Percentiles rank a stretch among this genome's conserved stretches.
phyloP scores from a whole-genome alignment of 2,797 vertebrate species.

The Diplodus sargus region DNA sequence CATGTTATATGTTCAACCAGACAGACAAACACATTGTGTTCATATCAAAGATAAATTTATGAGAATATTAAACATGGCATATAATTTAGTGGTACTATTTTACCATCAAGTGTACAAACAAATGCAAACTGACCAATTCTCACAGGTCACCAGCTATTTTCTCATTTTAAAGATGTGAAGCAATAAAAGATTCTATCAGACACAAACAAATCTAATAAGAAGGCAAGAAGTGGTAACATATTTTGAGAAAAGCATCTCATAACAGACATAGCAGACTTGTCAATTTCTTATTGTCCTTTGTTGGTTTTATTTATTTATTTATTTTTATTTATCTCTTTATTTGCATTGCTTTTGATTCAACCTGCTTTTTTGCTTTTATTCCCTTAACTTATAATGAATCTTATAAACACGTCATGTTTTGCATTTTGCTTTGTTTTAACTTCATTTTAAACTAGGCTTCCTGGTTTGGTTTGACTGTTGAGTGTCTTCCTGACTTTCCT shows the following conservation, averaged over 20 bases:
- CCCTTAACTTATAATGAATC: too few species aligned
- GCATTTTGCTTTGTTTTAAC: too few species aligned
- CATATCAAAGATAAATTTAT: neutral
- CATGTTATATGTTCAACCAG: too few species aligned
- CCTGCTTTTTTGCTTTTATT: too few species aligned
- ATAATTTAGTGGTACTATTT: neutral
- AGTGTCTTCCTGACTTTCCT: too few species aligned
- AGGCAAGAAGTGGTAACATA: neutral
- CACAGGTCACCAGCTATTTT: neutral
- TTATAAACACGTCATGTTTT: too few species aligned
- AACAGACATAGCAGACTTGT: conserved; percentile 2
- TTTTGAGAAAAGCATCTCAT: conserved; percentile 8
- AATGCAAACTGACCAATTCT: neutral
- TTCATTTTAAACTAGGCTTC: too few species aligned
- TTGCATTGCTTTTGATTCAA: too few species aligned
- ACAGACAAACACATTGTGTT: neutral
- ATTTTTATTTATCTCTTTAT: too few species aligned
- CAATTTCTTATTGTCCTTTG: too few species aligned
- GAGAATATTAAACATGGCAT: neutral
- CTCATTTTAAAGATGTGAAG: neutral
- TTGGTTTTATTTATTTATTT: too few species aligned
- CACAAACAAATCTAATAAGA: neutral
- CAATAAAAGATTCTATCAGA: neutral
- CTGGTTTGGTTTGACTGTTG: too few species aligned
- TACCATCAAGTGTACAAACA: neutral